Conservation (phyloP, 1,140 invertebrate genomes). For the Zaprionus vittiger region DNA sequence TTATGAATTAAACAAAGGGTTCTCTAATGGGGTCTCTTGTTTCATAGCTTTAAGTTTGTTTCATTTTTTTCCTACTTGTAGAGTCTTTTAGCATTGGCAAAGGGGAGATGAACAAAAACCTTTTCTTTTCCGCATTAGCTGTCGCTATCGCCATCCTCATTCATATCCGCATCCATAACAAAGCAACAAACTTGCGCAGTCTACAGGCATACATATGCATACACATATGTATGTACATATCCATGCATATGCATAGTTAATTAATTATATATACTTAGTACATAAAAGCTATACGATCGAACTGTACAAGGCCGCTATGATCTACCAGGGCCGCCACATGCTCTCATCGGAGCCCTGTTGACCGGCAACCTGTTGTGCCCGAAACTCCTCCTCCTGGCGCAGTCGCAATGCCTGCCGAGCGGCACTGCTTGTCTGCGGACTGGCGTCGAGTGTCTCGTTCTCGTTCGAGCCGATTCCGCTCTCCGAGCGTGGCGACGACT, state of each 20-base stretch:
- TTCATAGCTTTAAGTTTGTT: slow-evolving; percentile 21
- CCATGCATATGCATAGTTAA: slow-evolving; percentile 26
- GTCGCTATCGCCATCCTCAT: slow-evolving; percentile 4
- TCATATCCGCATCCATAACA: slow-evolving; percentile 33
- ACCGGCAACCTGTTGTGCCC: slow-evolving; percentile 52
- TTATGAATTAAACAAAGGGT: neutral
- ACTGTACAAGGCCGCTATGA: slow-evolving; percentile 41
- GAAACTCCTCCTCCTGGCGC: slow-evolving; percentile 74
- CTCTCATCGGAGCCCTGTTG: slow-evolving; percentile 66
- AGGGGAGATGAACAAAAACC: neutral
- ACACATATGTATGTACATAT: slow-evolving; percentile 15
- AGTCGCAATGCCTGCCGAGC: slow-evolving; percentile 65
- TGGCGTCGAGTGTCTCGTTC: slow-evolving; percentile 58
- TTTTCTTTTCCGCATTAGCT: neutral
- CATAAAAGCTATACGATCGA: slow-evolving; percentile 58
- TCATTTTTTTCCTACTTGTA: slow-evolving; percentile 40
- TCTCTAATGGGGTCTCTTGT: slow-evolving; percentile 22
- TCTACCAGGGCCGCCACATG: slow-evolving; percentile 81
- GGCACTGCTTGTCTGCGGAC: slow-evolving; percentile 70
- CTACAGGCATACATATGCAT: slow-evolving; percentile 36
- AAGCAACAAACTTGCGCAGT: slow-evolving; percentile 64
- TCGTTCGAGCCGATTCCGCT: slow-evolving; percentile 73
- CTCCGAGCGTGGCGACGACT: slow-evolving; percentile 69
- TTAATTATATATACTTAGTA: slow-evolving; percentile 61
- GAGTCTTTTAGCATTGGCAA: slow-evolving; percentile 73